Percentiles rank a stretch among this genome's conserved stretches.
Evolutionary conservation across 2,888 invertebrate species (phyloP).

Genomic region (Lottia gigantea): DNA sequence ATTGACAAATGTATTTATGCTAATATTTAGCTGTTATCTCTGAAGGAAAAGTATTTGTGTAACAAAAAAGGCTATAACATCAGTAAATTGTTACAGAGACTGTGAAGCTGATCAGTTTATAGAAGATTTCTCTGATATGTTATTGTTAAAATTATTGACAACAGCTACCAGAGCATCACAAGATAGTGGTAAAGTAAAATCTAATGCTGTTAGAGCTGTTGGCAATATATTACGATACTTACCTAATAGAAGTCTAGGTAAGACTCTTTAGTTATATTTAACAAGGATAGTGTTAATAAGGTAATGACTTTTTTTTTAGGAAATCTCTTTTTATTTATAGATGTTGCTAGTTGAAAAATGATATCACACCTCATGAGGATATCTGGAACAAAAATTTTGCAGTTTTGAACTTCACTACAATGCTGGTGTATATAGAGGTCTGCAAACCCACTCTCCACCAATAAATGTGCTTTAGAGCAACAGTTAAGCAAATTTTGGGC

Average conservation of each 20-base stretch:
- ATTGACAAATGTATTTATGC: neutral
- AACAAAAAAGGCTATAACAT: too few relatives aligned
- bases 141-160: slow-evolving; percentile 78
- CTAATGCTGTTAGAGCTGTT: slow-evolving; percentile 83
- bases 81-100: slow-evolving; percentile 34
- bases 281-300: too few relatives aligned
- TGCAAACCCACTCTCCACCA: too few relatives aligned
- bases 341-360: too few relatives aligned
- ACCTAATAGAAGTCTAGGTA: slow-evolving; percentile 52
- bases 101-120: slow-evolving; percentile 58
- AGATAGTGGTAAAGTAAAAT: slow-evolving; percentile 85
- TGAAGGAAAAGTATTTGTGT: neutral
- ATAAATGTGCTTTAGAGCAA: too few relatives aligned
- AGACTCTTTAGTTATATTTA: slow-evolving; percentile 5
- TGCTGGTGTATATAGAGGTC: too few relatives aligned
- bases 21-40: neutral
- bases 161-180: slow-evolving; percentile 76
- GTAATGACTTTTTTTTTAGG: too few relatives aligned
- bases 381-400: too few relatives aligned
- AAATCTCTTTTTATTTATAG: too few relatives aligned
- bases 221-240: slow-evolving; percentile 83
- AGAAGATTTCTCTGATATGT: slow-evolving; percentile 77
- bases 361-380: too few relatives aligned
- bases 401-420: too few relatives aligned
- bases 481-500: too few relatives aligned